Evolutionary conservation across 2,888 invertebrate species (phyloP), one percentile per base, ranked within the genome.

Genomic region (Andrena dorsata): DNA sequence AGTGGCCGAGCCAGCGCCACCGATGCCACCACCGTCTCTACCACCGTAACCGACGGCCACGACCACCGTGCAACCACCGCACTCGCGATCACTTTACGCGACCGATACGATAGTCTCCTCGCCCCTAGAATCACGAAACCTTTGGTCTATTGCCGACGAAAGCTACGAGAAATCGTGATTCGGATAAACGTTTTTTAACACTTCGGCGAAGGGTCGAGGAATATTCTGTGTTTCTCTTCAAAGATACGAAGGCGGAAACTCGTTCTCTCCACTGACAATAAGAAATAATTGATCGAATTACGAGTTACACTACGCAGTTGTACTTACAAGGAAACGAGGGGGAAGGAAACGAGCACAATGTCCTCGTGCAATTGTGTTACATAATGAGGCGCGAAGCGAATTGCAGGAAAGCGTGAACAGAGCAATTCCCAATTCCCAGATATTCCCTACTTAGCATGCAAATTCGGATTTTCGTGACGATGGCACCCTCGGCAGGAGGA

Each of bases 11-110:
- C 71, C 81, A 71, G 60, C 72, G 69, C 78, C 81, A 78, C 75
- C 77, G 66, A 64, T 63, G 28, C 68, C 73, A 77, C 73, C 76
- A 66, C 70, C 64, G 65, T 35, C 63, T 75, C 72, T 32, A 76
- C 71, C 78, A 73, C 82, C 69, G 75, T 74, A 65, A 73, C 83
- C 86, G 58, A 86, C 72, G 61, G 58, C 80, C 76, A 78, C 83
- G 83, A 71, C 83, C 83, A 81, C 86, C 84, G 74, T 83, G 77
- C 76, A 71, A 83, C 77, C 76, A 70, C 82, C 76, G 51, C 61
- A 49, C 66, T 66, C 66, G 30, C 64, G 69, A 80, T 65, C 65
- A 51, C 56, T 64, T 74, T 49, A 30, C 66, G 32, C 68, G 2
- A 64, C 51, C 41, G 51, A 51, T n/a, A 2, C 35, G 66, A 66